phyloP scores from a whole-genome alignment of 1,140 invertebrate species.

The Pararge aegeria region DNA sequence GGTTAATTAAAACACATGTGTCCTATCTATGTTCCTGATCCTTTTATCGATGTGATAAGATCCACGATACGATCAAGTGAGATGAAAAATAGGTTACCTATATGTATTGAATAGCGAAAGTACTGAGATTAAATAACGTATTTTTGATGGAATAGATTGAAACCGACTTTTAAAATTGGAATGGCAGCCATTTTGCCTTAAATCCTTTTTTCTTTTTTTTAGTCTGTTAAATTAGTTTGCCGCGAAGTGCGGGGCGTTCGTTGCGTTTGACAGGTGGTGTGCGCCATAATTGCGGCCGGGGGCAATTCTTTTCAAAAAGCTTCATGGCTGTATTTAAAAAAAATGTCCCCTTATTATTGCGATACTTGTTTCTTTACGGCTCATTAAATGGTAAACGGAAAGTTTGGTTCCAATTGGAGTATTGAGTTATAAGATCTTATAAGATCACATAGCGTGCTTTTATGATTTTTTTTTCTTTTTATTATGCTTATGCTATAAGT shows the following conservation, averaged over 20 bases:
- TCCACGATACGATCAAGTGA: no score
- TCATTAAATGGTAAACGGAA: not conserved
- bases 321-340: slow-evolving; percentile 21
- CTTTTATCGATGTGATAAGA: no score
- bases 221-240: slow-evolving; percentile 48
- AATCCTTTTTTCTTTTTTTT: slow-evolving; percentile 31
- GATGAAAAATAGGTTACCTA: no score
- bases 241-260: slow-evolving; percentile 33
- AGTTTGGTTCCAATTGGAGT: not conserved
- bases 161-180: slow-evolving; percentile 24
- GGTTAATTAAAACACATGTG: no score
- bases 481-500: no score
- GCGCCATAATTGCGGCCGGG: slow-evolving; percentile 45
- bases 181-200: slow-evolving; percentile 24
- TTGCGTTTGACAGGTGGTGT: slow-evolving; percentile 59
- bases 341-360: slow-evolving; percentile 17
- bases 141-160: slow-evolving; percentile 16
- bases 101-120: no score
- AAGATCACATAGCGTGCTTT: no score
- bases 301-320: slow-evolving; percentile 26
- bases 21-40: no score
- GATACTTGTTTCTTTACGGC: not conserved
- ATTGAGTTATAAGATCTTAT: not conserved
- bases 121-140: no score
- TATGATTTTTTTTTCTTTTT: no score